phyloP scores from a whole-genome alignment of 2,113 vertebrate genomes.

The Macrotus californicus region DNA sequence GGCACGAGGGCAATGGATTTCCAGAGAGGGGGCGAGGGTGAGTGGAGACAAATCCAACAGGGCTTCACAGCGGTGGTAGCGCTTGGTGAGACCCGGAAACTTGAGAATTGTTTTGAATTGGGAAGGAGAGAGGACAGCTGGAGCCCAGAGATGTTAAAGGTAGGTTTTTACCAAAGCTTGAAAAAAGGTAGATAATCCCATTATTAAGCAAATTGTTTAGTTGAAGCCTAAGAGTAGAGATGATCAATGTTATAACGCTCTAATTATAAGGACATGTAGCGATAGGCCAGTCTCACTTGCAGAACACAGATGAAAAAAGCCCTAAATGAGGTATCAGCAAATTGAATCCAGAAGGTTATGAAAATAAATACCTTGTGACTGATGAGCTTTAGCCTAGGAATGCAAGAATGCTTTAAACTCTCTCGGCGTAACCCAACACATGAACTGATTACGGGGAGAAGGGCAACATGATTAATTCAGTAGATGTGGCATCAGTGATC shows the following conservation, averaged over 20 bases:
- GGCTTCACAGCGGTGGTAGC: neutral
- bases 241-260: neutral
- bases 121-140: neutral
- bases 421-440: neutral
- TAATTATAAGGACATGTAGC: neutral
- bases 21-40: too few relatives aligned
- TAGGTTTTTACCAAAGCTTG: neutral
- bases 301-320: neutral
- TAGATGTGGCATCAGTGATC: neutral
- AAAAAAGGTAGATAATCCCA: neutral
- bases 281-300: neutral
- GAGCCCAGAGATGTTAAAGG: neutral
- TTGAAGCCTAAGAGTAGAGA: neutral
- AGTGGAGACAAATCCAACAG: neutral
- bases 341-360: neutral
- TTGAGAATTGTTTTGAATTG: neutral
- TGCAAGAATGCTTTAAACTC: neutral
- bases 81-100: neutral
- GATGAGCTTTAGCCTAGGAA: neutral
- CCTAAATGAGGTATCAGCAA: neutral
- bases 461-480: neutral
- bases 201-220: neutral
- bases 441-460: neutral
- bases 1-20: neutral
- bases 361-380: neutral